These are phyloP conservation scores for Aphidius colemani DNA, from an alignment of 2,888 invertebrate species.

Conservation along the genomic window DNA sequence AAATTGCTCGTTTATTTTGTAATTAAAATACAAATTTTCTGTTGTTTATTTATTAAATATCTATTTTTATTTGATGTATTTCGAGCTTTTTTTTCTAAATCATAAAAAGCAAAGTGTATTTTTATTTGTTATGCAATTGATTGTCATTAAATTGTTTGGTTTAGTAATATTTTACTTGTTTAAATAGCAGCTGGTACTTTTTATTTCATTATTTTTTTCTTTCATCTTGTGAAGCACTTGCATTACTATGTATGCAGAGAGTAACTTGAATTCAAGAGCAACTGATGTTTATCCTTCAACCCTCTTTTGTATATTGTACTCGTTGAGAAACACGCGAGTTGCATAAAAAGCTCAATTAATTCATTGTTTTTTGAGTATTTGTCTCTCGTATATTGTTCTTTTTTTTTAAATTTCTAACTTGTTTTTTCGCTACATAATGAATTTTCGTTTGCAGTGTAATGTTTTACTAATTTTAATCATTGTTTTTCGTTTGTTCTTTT, in stretches of 20 bases:
- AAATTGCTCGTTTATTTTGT: no score
- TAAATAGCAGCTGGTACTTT: no score
- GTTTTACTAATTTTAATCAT: not conserved
- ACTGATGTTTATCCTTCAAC: not conserved
- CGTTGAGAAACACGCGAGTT: constrained; percentile 28
- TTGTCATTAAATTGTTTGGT: not conserved
- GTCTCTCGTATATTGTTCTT: constrained; percentile 14
- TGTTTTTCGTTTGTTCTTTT: not conserved
- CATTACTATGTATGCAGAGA: constrained; percentile 20
- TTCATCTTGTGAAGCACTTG: not conserved
- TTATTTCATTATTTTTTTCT: no score
- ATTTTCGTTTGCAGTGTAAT: no score
- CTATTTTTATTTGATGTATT: no score
- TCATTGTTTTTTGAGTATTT: constrained; percentile 31
- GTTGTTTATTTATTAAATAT: no score
- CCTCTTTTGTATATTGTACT: constrained; percentile 25
- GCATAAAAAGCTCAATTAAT: constrained; percentile 35
- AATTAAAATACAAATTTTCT: no score
- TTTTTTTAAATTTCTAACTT: constrained; percentile 1
- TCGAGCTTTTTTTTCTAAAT: no score
- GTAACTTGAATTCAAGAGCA: constrained; percentile 6
- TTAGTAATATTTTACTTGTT: no score
- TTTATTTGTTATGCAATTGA: no score
- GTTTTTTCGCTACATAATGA: constrained; percentile 11
- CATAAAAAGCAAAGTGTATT: no score